Percentiles rank a stretch among this genome's conserved stretches.
phyloP scores from a whole-genome alignment of 2,113 vertebrate species.

The Notarius quadriscutis region DNA sequence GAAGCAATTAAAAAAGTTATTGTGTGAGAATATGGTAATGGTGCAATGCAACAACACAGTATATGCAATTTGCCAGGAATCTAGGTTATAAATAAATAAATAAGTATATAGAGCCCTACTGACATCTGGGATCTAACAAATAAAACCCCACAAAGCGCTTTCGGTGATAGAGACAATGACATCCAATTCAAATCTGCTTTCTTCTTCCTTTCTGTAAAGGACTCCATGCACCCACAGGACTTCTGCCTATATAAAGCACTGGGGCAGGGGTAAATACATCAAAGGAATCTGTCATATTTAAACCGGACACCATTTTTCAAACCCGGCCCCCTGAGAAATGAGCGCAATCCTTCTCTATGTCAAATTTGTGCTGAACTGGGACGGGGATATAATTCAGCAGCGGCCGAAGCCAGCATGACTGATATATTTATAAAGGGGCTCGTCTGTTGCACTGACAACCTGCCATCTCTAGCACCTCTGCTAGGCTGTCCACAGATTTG shows the following conservation, averaged over 20 bases:
- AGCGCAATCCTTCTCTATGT: conserved; percentile 55
- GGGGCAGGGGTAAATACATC: conserved; percentile 71
- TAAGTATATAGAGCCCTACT: background rate
- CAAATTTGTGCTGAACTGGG: conserved; percentile 61
- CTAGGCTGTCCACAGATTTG: conserved; percentile 69
- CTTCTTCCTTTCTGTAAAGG: conserved; percentile 35
- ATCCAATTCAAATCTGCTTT: conserved; percentile 53
- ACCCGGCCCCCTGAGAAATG: conserved; percentile 50
- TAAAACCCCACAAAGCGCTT: background rate
- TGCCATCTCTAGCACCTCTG: conserved; percentile 65
- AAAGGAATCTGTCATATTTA: conserved; percentile 61
- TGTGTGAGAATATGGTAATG: background rate
- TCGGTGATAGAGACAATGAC: conserved; percentile 23
- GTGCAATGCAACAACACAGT: background rate
- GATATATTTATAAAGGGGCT: conserved; percentile 75
- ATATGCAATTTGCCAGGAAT: background rate
- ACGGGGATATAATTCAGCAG: conserved; percentile 63
- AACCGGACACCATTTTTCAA: conserved; percentile 66
- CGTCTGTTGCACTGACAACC: conserved; percentile 67
- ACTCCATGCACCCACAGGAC: conserved; percentile 42
- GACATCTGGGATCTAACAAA: background rate
- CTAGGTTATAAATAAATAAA: background rate
- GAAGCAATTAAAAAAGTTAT: background rate
- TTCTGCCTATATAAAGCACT: conserved; percentile 51
- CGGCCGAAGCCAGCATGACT: conserved; percentile 73